These are phyloP conservation scores for Lepus americanus DNA, from an alignment of 2,113 vertebrate species.

Conservation along the genomic window DNA sequence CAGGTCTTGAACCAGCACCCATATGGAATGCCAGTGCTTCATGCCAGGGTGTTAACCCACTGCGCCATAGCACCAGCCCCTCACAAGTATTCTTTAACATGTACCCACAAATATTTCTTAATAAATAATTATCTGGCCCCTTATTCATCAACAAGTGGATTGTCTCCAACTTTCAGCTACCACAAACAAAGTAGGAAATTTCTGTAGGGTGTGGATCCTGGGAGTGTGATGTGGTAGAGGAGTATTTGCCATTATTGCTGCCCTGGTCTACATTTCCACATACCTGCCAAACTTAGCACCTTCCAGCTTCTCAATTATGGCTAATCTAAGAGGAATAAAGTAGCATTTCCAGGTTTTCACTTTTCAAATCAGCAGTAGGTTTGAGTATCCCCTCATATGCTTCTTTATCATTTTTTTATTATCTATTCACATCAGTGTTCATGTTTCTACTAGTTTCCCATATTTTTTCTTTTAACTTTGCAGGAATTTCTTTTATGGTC, in stretches of 20 bases:
- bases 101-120: background rate
- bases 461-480: background rate
- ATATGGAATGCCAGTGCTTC: too few species aligned
- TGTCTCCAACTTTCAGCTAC: background rate
- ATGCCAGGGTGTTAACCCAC: too few species aligned
- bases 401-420: background rate
- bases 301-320: background rate
- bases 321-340: background rate
- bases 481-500: background rate
- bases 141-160: background rate
- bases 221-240: too few species aligned
- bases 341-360: conserved; percentile 8
- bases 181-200: background rate
- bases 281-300: background rate
- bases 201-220: background rate
- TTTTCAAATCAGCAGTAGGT: background rate
- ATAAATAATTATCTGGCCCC: background rate
- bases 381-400: background rate
- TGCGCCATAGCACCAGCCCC: too few species aligned
- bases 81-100: background rate
- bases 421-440: background rate
- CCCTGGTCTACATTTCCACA: background rate
- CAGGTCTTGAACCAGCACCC: too few species aligned
- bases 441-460: background rate
- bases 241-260: background rate